Conservation (phyloP, 2,797 vertebrate genomes). For the Pipistrellus kuhlii region DNA sequence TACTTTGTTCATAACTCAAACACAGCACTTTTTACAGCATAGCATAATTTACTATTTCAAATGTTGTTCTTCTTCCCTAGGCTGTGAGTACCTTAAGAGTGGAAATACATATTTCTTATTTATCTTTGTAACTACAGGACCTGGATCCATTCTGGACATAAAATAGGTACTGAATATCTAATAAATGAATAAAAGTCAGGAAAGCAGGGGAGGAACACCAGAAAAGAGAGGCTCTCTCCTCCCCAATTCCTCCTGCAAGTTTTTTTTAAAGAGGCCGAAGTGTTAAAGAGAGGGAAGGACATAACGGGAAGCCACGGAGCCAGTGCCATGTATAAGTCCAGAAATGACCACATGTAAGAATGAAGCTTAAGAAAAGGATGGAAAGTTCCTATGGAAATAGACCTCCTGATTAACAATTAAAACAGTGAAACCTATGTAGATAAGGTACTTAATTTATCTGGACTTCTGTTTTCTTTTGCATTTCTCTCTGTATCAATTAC, state of each 20-base stretch:
- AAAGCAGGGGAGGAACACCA: not conserved
- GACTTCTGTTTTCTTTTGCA: constrained; percentile 27
- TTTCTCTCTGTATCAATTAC: not conserved
- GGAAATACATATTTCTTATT: constrained; percentile 7
- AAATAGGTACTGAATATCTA: not conserved
- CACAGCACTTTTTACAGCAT: not conserved
- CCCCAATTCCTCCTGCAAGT: not conserved
- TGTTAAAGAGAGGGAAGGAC: not conserved
- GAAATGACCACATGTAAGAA: not conserved
- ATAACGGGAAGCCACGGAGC: not conserved
- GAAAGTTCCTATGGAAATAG: not conserved
- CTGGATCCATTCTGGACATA: not conserved
- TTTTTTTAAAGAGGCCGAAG: not conserved
- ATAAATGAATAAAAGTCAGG: constrained; percentile 28
- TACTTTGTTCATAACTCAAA: not conserved
- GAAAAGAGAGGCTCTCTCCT: not conserved
- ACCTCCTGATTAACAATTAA: not conserved
- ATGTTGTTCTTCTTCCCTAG: not conserved
- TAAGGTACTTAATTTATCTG: not conserved
- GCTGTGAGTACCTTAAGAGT: not conserved
- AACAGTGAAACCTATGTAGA: constrained; percentile 14
- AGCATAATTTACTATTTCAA: not conserved
- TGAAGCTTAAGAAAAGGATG: not conserved
- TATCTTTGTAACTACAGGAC: not conserved
- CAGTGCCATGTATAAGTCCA: not conserved